Evolutionary conservation across 2,888 invertebrate genomes (phyloP).

Genomic region (Lottia scabra): DNA sequence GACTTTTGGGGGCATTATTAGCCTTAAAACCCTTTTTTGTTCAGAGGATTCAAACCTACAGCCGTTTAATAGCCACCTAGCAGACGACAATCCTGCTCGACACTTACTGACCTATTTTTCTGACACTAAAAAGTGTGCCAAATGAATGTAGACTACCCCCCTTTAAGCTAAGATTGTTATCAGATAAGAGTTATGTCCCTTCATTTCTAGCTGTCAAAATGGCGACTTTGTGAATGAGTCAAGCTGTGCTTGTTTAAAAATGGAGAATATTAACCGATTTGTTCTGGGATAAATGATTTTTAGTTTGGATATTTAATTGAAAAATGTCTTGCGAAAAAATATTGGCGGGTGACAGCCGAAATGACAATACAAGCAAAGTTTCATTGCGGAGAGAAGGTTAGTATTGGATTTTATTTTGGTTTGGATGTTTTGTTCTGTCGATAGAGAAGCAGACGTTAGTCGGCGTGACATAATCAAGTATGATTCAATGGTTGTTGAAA

Average conservation of each 20-base stretch:
- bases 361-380: slow-evolving; percentile 4
- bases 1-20: too few relatives aligned
- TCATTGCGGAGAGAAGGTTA: slow-evolving; percentile 3
- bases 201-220: not conserved
- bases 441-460: too few relatives aligned
- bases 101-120: too few relatives aligned
- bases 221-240: slow-evolving; percentile 4
- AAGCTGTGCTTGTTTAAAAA: not conserved
- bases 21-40: too few relatives aligned
- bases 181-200: not conserved
- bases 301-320: not conserved
- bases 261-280: too few relatives aligned
- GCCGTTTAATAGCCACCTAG: too few relatives aligned
- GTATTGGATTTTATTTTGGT: not conserved
- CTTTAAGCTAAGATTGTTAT: not conserved
- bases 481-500: too few relatives aligned
- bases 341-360: slow-evolving; percentile 18
- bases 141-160: not conserved
- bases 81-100: too few relatives aligned
- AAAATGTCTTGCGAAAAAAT: not conserved
- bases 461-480: too few relatives aligned
- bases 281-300: not conserved
- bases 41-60: too few relatives aligned
- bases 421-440: too few relatives aligned
- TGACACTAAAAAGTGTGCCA: too few relatives aligned